Base-by-base conservation (phyloP, 2,797 vertebrate genomes). In the Labeo calbasu region DNA sequence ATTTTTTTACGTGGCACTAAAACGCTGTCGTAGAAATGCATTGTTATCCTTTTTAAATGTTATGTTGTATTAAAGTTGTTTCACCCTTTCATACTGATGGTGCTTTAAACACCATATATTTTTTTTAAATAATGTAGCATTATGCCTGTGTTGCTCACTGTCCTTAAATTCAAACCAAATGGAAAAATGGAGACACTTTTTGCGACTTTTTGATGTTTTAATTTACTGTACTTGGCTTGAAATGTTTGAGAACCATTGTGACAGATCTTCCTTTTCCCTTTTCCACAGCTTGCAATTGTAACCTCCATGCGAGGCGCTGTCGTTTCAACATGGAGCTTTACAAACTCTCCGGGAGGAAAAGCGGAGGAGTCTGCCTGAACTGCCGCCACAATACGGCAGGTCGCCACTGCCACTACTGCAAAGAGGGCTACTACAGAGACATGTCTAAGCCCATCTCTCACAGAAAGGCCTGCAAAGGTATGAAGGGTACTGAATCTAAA, bases 291-390 rank as follows among this genome's bases (percentile, higher is more conserved):
- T 99, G 98, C 78, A 97, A 98, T 92, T 99, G 98, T 84, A 99
- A 99, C 94, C 96, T 99, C 11, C 98, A 99, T 0, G 98, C 97
- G 1, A 94, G 97, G 28, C 94, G 98, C 51, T 99, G 98, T 85
- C 97, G 98, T 53, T 99, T 99, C 94, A 99, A 99, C 94, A 99
- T 99, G 97, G 98, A 99, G 91, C 96, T 99, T 66, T 99, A 95
- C 94, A 99, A 99, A 89, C 94, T 99, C 80, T 98, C 98, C 0
- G 97, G 97, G 2, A 95, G 98, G 85, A 97, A 97, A 93, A 98
- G 98, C 0, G 98, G 97, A 1, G 97, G 98, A 0, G 98, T 99
- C 77, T 99, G 98, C 90, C 95, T 98, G 86, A 98, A 98, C 92
- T 99, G 98, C 90, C 95, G 97, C 85, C 98, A 99, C 94, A 99